Conservation (phyloP, 2,888 invertebrate species). For the Synanthedon formicaeformis region DNA sequence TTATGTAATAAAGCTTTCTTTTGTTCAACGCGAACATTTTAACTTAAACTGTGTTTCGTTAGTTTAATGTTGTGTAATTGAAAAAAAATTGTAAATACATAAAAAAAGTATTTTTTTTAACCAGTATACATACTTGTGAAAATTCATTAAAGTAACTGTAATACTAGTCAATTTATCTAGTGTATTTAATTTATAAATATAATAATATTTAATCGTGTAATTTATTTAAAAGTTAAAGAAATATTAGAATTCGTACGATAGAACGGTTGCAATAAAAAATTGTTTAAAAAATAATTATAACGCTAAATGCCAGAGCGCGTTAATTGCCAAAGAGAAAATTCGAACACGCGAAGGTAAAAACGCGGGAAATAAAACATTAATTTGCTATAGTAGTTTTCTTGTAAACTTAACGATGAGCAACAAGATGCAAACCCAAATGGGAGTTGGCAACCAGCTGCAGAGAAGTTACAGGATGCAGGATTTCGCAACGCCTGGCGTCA, state of each 20-base stretch:
- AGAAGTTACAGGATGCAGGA: slow-evolving; percentile 68
- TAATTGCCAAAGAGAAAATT: slow-evolving; percentile 39
- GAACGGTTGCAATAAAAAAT: slow-evolving; percentile 1
- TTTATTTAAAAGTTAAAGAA: slow-evolving; percentile 1
- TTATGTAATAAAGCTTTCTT: slow-evolving; percentile 31
- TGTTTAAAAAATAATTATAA: slow-evolving; percentile 3
- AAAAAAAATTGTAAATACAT: slow-evolving; percentile 30
- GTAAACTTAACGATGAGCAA: slow-evolving; percentile 8
- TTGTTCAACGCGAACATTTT: slow-evolving; percentile 45
- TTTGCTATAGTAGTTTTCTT: slow-evolving; percentile 5
- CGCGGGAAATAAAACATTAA: slow-evolving; percentile 1
- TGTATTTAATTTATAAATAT: slow-evolving; percentile 49
- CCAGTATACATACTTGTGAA: slow-evolving; percentile 33
- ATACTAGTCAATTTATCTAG: slow-evolving; percentile 68
- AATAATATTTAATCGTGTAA: slow-evolving; percentile 23
- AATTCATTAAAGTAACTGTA: slow-evolving; percentile 49
- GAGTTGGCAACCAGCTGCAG: slow-evolving; percentile 56
- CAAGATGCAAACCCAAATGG: slow-evolving; percentile 61
- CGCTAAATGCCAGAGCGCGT: slow-evolving; percentile 27
- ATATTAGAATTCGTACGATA: slow-evolving; percentile 13
- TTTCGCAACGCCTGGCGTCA: slow-evolving; percentile 68
- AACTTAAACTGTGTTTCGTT: slow-evolving; percentile 39
- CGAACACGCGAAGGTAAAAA: slow-evolving; percentile 6
- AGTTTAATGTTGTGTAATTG: slow-evolving; percentile 23
- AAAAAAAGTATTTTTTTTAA: slow-evolving; percentile 21